Evolutionary conservation across 2,113 vertebrate genomes (phyloP).

Genomic region (Mellivora capensis): DNA sequence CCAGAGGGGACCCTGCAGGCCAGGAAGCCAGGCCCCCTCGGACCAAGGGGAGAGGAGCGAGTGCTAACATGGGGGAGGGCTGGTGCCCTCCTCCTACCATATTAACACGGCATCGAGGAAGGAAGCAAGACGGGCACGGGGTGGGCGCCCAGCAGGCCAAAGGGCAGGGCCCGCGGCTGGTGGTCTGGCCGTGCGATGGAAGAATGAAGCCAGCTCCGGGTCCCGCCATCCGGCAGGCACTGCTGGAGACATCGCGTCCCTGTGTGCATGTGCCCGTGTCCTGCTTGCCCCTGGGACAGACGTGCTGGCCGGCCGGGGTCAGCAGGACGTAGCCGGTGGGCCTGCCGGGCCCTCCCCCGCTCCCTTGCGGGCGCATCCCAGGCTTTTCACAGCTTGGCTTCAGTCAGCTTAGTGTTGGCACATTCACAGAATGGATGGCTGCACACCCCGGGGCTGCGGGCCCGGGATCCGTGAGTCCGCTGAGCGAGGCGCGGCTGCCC

Average conservation of each 20-base stretch:
- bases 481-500: neutral
- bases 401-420: conserved; percentile 83
- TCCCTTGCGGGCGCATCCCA: conserved; percentile 28
- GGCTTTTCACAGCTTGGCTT: conserved; percentile 82
- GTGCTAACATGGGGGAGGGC: conserved; percentile 6
- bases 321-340: neutral
- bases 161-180: conserved; percentile 51
- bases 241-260: conserved; percentile 36
- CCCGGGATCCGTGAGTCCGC: conserved; percentile 77
- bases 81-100: conserved; percentile 59
- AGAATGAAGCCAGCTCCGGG: conserved; percentile 49
- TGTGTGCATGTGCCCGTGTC: neutral
- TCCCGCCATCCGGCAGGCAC: conserved; percentile 48
- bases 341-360: neutral
- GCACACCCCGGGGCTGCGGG: conserved; percentile 70
- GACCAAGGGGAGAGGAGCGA: conserved; percentile 43
- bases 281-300: conserved; percentile 2
- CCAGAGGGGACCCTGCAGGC: rapidly evolving
- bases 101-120: conserved; percentile 57
- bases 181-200: neutral
- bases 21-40: neutral
- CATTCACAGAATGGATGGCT: conserved; percentile 97
- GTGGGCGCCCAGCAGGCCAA: conserved; percentile 71
- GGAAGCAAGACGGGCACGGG: conserved; percentile 59
- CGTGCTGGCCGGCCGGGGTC: neutral